Evolutionary conservation across 2,888 invertebrate genomes (phyloP).

Genomic region (Anorthoa munda): DNA sequence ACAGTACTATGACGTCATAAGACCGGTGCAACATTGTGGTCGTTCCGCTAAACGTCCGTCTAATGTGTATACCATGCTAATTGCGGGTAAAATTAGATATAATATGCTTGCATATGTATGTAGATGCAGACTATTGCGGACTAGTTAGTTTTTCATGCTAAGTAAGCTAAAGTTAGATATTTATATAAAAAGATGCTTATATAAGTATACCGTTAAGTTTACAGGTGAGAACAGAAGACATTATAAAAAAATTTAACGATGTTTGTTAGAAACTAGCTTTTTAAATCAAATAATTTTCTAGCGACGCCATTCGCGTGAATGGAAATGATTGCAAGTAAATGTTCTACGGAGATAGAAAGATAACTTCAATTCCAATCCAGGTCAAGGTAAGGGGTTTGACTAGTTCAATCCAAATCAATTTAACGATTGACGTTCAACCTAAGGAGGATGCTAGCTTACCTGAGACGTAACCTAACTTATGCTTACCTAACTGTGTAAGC

Average conservation of each 20-base stretch:
- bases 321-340: no score
- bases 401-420: no score
- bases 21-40: conserved; percentile 28
- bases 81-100: conserved; percentile 50
- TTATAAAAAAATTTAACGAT: not conserved
- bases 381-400: no score
- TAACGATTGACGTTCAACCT: no score
- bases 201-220: not conserved
- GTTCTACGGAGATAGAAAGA: no score
- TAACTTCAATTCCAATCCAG: no score
- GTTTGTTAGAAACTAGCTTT: no score
- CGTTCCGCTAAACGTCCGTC: conserved; percentile 13
- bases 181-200: not conserved
- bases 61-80: conserved; percentile 51
- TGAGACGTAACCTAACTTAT: no score
- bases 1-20: conserved; percentile 31
- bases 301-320: no score
- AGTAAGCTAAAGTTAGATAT: conserved; percentile 18
- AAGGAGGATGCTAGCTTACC: no score
- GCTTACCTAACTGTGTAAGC: no score
- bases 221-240: not conserved
- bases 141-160: conserved; percentile 24
- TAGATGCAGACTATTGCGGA: not conserved
- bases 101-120: conserved; percentile 29
- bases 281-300: no score